Conservation (phyloP, 2,888 invertebrate species). For the Lasioglossum morio region DNA sequence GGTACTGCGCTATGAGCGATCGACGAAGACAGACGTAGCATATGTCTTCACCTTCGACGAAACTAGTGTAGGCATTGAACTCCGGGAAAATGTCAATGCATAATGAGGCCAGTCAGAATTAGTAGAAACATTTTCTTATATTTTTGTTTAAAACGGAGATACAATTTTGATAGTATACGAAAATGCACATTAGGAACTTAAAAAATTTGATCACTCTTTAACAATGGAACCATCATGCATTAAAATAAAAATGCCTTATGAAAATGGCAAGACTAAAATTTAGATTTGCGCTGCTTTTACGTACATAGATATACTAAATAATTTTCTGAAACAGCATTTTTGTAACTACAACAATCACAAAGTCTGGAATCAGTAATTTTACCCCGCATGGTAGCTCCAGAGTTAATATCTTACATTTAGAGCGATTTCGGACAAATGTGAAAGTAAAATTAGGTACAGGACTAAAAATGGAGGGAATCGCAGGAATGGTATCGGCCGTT, state of each 20-base stretch:
- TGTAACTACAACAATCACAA: too few species aligned
- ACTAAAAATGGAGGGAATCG: neutral
- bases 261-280: too few species aligned
- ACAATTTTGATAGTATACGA: too few species aligned
- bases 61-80: neutral
- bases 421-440: neutral
- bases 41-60: neutral
- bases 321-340: neutral
- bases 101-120: neutral
- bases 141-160: too few species aligned
- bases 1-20: neutral
- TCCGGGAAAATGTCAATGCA: neutral
- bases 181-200: too few species aligned
- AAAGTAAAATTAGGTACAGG: neutral
- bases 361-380: too few species aligned
- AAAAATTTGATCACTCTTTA: too few species aligned
- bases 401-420: neutral
- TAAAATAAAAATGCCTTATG: too few species aligned
- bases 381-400: too few species aligned
- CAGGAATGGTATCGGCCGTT: neutral
- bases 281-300: too few species aligned
- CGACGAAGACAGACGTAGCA: neutral
- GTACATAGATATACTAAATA: neutral
- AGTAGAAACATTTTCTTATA: neutral
- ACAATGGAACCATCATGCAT: too few species aligned